Percentiles rank a stretch among this genome's conserved stretches.
Conservation (phyloP, 2,797 vertebrate species). For the Botia almorhae region DNA sequence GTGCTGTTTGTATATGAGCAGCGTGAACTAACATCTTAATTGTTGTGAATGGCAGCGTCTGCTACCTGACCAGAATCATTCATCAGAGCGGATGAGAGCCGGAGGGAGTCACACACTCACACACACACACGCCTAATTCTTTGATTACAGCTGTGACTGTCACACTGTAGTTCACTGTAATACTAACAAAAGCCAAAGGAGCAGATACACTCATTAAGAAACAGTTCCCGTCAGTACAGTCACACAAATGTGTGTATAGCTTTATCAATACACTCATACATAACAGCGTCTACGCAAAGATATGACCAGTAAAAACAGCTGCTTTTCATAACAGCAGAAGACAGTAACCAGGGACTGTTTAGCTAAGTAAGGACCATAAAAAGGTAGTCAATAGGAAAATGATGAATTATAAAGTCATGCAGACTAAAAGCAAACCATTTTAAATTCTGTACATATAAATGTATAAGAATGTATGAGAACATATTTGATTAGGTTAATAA, state of each 20-base stretch:
- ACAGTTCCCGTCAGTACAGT: background rate
- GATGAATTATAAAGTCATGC: background rate
- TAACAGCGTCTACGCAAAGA: background rate
- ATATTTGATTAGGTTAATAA: too few species aligned
- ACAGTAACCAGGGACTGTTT: too few species aligned
- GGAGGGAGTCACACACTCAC: slow-evolving; percentile 8
- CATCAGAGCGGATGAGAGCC: slow-evolving; percentile 62
- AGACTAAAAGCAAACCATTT: too few species aligned
- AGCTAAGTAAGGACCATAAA: too few species aligned
- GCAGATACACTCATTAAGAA: slow-evolving; percentile 61
- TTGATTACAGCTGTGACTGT: slow-evolving; percentile 54
- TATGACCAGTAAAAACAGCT: background rate
- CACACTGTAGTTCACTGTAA: slow-evolving; percentile 66
- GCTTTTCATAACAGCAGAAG: background rate
- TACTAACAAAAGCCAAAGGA: slow-evolving; percentile 53
- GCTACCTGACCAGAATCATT: slow-evolving; percentile 78
- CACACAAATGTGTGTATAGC: background rate
- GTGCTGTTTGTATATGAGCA: slow-evolving; percentile 42
- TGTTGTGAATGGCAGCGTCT: slow-evolving; percentile 74
- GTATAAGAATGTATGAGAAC: too few species aligned
- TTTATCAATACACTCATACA: slow-evolving; percentile 11
- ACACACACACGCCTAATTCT: slow-evolving; percentile 11
- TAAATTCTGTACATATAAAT: too few species aligned
- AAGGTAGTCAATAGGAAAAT: background rate
- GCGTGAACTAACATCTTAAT: slow-evolving; percentile 75